Percentiles rank a stretch among this genome's conserved stretches.
Conservation (phyloP, 2,797 vertebrate species). For the Chromobotia macracanthus region DNA sequence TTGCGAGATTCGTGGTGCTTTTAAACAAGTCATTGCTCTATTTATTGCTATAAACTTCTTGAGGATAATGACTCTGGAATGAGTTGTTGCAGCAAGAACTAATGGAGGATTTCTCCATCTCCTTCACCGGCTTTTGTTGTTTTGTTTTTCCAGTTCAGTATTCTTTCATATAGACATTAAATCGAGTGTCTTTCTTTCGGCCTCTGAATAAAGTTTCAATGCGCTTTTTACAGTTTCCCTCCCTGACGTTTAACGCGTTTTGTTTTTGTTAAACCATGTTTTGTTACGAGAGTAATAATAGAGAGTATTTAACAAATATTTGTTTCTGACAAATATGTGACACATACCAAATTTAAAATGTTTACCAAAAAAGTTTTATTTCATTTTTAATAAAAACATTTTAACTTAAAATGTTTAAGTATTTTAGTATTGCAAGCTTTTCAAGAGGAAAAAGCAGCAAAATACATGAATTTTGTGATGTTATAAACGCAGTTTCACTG, state of each 20-base stretch:
- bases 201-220: constrained; percentile 68
- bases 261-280: constrained; percentile 79
- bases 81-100: constrained; percentile 91
- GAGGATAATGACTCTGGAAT: constrained; percentile 99
- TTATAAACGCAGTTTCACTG: too few relatives aligned
- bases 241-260: constrained; percentile 71
- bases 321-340: too few relatives aligned
- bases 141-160: constrained; percentile 73
- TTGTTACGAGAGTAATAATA: constrained; percentile 74
- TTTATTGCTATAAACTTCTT: constrained; percentile 95
- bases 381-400: neutral
- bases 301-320: too few relatives aligned
- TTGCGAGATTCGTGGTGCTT: constrained; percentile 91
- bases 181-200: constrained; percentile 56
- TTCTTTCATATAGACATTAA: constrained; percentile 82
- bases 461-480: too few relatives aligned
- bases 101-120: constrained; percentile 40
- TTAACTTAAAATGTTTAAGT: neutral
- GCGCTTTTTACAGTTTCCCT: constrained; percentile 66
- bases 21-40: too few relatives aligned
- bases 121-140: constrained; percentile 56
- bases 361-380: too few relatives aligned
- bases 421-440: neutral
- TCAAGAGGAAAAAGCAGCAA: neutral
- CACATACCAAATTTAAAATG: too few relatives aligned